Evolutionary conservation across 2,888 invertebrate genomes (phyloP).

Genomic region (Pinctada fucata): DNA sequence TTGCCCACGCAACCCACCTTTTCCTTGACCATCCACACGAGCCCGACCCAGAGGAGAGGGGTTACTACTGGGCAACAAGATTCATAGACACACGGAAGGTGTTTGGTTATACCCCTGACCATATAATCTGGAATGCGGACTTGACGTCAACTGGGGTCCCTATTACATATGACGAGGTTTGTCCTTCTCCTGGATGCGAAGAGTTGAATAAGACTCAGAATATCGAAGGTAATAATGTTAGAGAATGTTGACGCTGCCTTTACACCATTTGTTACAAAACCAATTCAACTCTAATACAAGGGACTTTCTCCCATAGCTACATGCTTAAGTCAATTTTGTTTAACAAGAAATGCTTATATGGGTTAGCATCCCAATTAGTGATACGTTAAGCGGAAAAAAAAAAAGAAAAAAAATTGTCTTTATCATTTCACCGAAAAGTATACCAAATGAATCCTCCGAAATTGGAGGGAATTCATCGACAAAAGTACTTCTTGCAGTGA

Average conservation of each 20-base stretch:
- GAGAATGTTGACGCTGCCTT: too few species aligned
- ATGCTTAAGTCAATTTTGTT: too few species aligned
- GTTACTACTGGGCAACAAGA: slow-evolving; percentile 73
- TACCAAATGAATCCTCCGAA: too few species aligned
- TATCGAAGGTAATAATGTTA: slow-evolving; percentile 58
- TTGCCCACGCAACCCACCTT: slow-evolving; percentile 65
- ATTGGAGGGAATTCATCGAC: too few species aligned
- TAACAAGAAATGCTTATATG: neutral
- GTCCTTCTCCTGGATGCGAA: slow-evolving; percentile 58
- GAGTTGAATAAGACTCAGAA: slow-evolving; percentile 61
- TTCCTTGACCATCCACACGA: slow-evolving; percentile 71
- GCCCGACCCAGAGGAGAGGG: slow-evolving; percentile 70
- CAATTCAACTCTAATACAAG: too few species aligned
- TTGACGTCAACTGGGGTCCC: slow-evolving; percentile 54
- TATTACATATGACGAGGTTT: slow-evolving; percentile 51
- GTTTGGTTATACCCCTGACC: slow-evolving; percentile 64
- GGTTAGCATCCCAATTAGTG: too few species aligned
- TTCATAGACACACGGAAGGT: slow-evolving; percentile 64
- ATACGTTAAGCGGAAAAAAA: too few species aligned
- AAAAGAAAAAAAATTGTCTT: too few species aligned
- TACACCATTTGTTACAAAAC: too few species aligned
- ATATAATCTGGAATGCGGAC: slow-evolving; percentile 58
- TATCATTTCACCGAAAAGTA: too few species aligned
- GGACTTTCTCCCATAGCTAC: too few species aligned
- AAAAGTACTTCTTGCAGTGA: too few species aligned